Percentiles rank a stretch among this genome's conserved stretches.
Evolutionary conservation across 2,888 invertebrate species (phyloP).

Genomic region (Apocheima hispidaria): DNA sequence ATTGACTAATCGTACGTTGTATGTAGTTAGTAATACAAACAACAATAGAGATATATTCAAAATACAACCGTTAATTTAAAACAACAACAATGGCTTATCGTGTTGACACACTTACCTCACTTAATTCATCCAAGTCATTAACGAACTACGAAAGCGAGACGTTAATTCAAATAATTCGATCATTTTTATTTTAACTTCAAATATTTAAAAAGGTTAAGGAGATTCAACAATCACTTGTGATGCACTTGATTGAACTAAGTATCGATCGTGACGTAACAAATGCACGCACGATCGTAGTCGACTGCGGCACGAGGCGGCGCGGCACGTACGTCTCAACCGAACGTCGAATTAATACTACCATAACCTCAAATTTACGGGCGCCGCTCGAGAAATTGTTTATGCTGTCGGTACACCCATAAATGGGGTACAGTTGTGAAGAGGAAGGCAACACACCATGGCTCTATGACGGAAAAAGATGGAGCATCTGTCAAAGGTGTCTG

Average conservation of each 20-base stretch:
- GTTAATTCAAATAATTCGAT: slow-evolving; percentile 54
- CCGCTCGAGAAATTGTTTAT: slow-evolving; percentile 79
- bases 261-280: slow-evolving; percentile 72
- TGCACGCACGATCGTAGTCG: slow-evolving; percentile 60
- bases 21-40: slow-evolving; percentile 7
- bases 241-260: slow-evolving; percentile 69
- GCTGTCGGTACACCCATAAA: slow-evolving; percentile 74
- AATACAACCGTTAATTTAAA: slow-evolving; percentile 38
- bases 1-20: neutral
- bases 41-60: slow-evolving; percentile 23
- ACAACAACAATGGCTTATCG: slow-evolving; percentile 41
- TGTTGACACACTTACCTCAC: slow-evolving; percentile 52
- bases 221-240: slow-evolving; percentile 54
- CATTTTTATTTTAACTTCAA: slow-evolving; percentile 22
- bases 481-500: slow-evolving; percentile 61
- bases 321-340: slow-evolving; percentile 72
- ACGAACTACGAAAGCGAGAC: slow-evolving; percentile 47
- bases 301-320: slow-evolving; percentile 40
- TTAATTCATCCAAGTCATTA: slow-evolving; percentile 58
- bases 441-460: slow-evolving; percentile 57
- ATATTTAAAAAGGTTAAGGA: slow-evolving; percentile 21
- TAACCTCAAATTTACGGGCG: slow-evolving; percentile 84
- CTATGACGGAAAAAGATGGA: slow-evolving; percentile 60
- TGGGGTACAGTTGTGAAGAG: slow-evolving; percentile 74
- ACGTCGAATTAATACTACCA: slow-evolving; percentile 81